Base-by-base conservation (phyloP, 1,140 invertebrate species). In the Heterodera carotae region DNA sequence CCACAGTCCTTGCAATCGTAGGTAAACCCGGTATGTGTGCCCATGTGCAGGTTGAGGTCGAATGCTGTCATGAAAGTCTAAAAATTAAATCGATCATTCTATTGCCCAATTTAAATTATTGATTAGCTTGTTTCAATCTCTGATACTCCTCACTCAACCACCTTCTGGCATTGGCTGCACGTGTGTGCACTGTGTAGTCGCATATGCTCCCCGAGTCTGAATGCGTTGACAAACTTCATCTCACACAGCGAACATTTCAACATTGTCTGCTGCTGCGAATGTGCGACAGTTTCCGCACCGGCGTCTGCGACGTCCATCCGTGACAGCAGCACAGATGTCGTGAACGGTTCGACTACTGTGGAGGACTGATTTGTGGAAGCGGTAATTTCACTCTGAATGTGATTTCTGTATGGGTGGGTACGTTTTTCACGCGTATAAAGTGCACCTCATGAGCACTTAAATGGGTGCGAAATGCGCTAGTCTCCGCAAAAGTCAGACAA, bases 1-100 rank as follows among this genome's bases (percentile, higher is more conserved):
- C 83, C 83, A 36, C 83, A 84, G 48, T 84, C 83, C 59, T 84
- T 84, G 76, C 83, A 84, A 36, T 81, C 84, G 66, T 83, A 84
- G 33, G 82, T 74, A 53, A 74, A 80, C 18, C 79, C 83, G n/a
- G 74, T 79, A 73, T 84, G 83, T 18, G 68, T 80, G 22, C 83
- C 83, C 64, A 85, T 79, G 53, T 84, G 83, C 39, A 84, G 56
- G 71, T 84, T 84, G 15, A 84, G 66, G 59, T 84, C 83, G 48
- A 84, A 84, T 18, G 53, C 72, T 34, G 81, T 85, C 71, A 75
- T 79, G 67, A 84, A 85, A 12, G 68, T 78, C 78, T 83, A 22
- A 27, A 83, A 80, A 43, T 43, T 43, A 43, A 43, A 43, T 39
- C 6, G 12, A 43, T 43, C 39, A 8, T 43, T 2, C 39, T 6